These are phyloP conservation scores for Pollenia griseotomentosa DNA, from an alignment of 2,888 invertebrate species.

Conservation along the genomic window DNA sequence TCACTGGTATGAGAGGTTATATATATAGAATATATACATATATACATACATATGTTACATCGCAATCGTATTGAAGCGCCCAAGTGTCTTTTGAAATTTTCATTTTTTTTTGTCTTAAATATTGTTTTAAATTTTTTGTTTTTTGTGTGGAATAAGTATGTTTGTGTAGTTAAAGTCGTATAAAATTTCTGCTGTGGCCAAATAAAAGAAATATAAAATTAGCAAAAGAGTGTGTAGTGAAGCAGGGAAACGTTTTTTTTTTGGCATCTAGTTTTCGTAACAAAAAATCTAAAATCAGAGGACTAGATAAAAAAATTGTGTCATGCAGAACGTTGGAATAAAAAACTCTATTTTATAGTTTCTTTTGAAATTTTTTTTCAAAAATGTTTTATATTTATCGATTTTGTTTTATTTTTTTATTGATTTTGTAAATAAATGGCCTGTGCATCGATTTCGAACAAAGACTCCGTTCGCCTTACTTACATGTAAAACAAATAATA, in stretches of 20 bases:
- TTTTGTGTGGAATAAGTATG: neutral
- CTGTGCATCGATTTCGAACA: too few species aligned
- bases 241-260: neutral
- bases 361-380: neutral
- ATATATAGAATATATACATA: too few species aligned
- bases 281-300: neutral
- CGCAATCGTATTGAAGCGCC: conserved; percentile 1
- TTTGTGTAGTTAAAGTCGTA: neutral
- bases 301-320: neutral
- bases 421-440: too few species aligned
- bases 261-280: neutral
- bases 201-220: neutral
- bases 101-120: neutral
- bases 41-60: neutral
- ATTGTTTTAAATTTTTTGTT: neutral
- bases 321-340: neutral
- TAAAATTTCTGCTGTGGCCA: neutral
- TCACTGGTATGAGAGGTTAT: too few species aligned
- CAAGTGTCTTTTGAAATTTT: neutral
- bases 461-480: too few species aligned
- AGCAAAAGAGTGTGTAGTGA: conserved; percentile 6
- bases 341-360: neutral
- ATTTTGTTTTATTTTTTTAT: too few species aligned
- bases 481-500: too few species aligned
- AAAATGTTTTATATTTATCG: too few species aligned